phyloP scores from a whole-genome alignment of 2,888 invertebrate genomes.

The Lordiphosa andalusiaca region DNA sequence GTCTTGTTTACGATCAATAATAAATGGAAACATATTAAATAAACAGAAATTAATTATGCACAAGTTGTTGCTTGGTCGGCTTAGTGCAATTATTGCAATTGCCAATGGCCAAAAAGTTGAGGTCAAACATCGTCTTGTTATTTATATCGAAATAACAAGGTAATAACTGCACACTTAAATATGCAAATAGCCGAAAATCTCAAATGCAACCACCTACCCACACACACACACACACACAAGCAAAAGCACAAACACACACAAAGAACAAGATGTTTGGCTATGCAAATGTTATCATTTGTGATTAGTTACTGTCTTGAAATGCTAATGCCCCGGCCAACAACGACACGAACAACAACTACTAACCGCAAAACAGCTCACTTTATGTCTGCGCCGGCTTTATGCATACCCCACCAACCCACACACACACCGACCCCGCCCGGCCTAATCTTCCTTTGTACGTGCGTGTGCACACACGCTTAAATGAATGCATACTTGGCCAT shows the following conservation, averaged over 20 bases:
- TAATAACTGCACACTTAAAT: constrained; percentile 76
- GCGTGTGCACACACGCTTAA: not conserved
- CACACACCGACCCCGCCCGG: no score
- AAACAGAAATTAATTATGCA: constrained; percentile 73
- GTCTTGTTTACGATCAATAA: constrained; percentile 56
- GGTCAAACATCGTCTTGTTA: constrained; percentile 41
- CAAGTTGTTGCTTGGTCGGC: constrained; percentile 44
- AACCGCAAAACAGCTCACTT: constrained; percentile 36
- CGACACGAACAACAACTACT: constrained; percentile 16
- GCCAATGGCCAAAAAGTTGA: constrained; percentile 38
- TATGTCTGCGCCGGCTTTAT: constrained; percentile 7
- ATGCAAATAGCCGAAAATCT: constrained; percentile 73
- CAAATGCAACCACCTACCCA: constrained; percentile 39
- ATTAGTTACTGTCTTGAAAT: constrained; percentile 71
- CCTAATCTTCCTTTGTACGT: no score
- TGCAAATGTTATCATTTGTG: constrained; percentile 76
- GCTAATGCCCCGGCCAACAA: constrained; percentile 48
- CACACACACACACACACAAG: not conserved
- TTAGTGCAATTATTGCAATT: constrained; percentile 47
- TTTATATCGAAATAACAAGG: constrained; percentile 74
- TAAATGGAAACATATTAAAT: constrained; percentile 68
- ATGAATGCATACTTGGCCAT: constrained; percentile 1
- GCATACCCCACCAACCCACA: not conserved
- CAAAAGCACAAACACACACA: not conserved
- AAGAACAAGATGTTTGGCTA: constrained; percentile 38